Percentiles rank a stretch among this genome's conserved stretches.
Evolutionary conservation across 2,113 vertebrate genomes (phyloP).

Genomic region (Nothocercus nigrocapillus): DNA sequence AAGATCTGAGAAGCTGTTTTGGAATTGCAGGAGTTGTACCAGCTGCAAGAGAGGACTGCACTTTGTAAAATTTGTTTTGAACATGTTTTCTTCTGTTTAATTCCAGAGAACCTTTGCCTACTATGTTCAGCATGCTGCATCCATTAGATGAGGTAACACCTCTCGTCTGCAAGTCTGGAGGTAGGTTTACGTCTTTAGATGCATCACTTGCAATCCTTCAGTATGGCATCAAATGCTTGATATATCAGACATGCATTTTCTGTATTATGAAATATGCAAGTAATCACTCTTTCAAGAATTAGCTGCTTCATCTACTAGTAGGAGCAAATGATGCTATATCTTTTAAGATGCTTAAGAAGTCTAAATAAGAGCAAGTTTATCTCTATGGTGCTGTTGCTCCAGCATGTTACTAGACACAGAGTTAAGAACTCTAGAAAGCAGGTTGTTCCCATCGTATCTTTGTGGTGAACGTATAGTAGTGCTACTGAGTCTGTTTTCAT

Average conservation of each 20-base stretch:
- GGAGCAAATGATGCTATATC: background rate
- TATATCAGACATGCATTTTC: background rate
- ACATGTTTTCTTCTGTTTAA: background rate
- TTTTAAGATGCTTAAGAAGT: background rate
- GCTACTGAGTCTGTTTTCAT: too few species aligned
- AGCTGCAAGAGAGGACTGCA: background rate
- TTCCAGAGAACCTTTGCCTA: conserved; percentile 91
- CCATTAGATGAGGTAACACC: conserved; percentile 96
- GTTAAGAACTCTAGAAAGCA: background rate
- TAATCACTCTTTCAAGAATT: background rate
- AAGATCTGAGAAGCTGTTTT: background rate
- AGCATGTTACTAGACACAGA: background rate
- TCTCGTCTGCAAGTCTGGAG: conserved; percentile 89
- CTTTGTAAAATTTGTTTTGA: background rate
- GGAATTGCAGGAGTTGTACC: background rate
- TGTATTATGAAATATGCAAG: background rate
- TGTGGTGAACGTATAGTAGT: too few species aligned
- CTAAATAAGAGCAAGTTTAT: background rate
- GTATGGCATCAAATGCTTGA: background rate
- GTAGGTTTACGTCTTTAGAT: conserved; percentile 71
- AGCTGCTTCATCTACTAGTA: background rate
- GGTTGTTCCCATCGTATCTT: background rate
- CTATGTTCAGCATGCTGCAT: conserved; percentile 96
- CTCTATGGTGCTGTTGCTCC: background rate
- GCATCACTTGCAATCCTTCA: background rate